Percentiles rank a stretch among this genome's conserved stretches.
These are phyloP conservation scores for Stegostoma tigrinum DNA, from an alignment of 2,113 vertebrate genomes.

Conservation along the genomic window DNA sequence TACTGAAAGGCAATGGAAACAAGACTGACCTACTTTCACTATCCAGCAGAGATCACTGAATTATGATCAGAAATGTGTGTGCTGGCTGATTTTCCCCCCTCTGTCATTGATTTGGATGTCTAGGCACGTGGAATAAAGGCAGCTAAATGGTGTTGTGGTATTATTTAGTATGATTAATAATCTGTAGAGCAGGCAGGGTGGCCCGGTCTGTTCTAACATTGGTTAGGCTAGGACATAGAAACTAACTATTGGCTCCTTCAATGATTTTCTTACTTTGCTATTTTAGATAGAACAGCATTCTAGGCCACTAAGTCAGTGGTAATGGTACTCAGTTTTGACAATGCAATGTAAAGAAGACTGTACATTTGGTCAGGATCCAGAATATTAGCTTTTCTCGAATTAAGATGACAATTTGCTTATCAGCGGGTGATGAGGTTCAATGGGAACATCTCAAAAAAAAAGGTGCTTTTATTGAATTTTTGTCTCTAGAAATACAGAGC, in stretches of 20 bases:
- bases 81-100: too few species aligned
- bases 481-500: background rate
- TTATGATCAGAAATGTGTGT: too few species aligned
- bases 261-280: background rate
- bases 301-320: background rate
- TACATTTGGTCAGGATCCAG: background rate
- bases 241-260: background rate
- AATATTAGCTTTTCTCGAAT: background rate
- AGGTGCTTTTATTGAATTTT: background rate
- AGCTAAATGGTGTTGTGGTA: background rate
- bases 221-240: background rate
- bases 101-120: too few species aligned
- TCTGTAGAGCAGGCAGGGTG: background rate
- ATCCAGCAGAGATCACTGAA: too few species aligned
- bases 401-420: background rate
- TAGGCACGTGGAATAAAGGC: background rate
- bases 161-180: too few species aligned
- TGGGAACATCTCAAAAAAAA: background rate
- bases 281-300: background rate
- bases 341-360: too few species aligned
- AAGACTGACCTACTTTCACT: too few species aligned
- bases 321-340: background rate
- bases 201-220: background rate
- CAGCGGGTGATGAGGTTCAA: too few species aligned
- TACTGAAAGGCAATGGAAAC: too few species aligned